phyloP scores from a whole-genome alignment of 2,797 vertebrate species.

The Alosa sapidissima region DNA sequence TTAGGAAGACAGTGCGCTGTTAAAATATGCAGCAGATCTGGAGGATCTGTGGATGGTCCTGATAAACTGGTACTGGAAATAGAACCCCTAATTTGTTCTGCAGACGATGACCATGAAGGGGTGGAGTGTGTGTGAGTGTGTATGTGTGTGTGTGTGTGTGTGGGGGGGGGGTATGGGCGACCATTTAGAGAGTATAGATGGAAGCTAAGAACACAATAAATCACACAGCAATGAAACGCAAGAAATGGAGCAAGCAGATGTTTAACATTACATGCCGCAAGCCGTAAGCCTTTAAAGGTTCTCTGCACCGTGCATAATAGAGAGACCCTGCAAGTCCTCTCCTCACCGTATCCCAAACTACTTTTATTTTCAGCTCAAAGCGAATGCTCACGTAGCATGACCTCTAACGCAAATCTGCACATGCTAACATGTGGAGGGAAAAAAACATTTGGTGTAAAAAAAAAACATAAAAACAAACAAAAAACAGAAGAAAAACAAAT shows the following conservation, averaged over 20 bases:
- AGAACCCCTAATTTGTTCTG: constrained; percentile 50
- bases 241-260: constrained; percentile 46
- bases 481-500: constrained; percentile 46
- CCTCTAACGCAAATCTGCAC: not conserved
- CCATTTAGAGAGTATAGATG: constrained; percentile 42
- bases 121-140: not conserved
- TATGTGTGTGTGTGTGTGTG: not conserved
- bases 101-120: constrained; percentile 32
- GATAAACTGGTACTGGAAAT: constrained; percentile 52
- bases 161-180: not conserved
- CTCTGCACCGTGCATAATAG: constrained; percentile 37
- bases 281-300: constrained; percentile 14
- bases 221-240: constrained; percentile 42
- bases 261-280: constrained; percentile 39
- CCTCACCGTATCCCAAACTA: not conserved
- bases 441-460: constrained; percentile 49
- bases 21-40: constrained; percentile 53
- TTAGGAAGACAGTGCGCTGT: constrained; percentile 30
- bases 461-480: constrained; percentile 47
- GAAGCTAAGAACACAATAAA: constrained; percentile 48
- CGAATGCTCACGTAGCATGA: not conserved
- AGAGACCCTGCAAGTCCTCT: not conserved
- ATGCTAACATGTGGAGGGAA: constrained; percentile 28
- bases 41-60: constrained; percentile 33
- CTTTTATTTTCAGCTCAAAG: not conserved